Evolutionary conservation across 2,113 vertebrate genomes (phyloP), one percentile per base, ranked within the genome.

Genomic region (Pagrus major): DNA sequence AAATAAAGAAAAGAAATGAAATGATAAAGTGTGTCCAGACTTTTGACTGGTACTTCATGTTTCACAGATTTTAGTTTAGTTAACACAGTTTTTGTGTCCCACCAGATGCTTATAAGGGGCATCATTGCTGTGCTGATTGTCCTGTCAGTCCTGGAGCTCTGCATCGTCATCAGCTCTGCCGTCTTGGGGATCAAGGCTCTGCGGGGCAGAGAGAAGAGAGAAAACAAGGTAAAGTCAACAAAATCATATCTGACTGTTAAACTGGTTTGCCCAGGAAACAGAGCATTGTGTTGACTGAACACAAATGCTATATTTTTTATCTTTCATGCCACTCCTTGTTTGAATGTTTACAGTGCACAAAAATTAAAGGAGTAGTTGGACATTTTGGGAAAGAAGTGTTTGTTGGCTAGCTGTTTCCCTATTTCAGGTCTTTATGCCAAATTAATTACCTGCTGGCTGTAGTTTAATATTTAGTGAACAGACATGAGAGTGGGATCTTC

Each of bases 101-200:
- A 35, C 2, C 80, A 95, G 94, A 41, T 77, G 23, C 1, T 93
- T 0, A 0, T 12, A 0, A 11, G 9, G 33, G 37, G 88, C 49
- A 18, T 94, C 18, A 27, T 35, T 1, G 60, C 18, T 37, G 1
- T 93, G 61, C 63, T 94, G 81, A 89, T 94, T 5, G 49, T 81
- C 10, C 14, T 93, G 39, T 81, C 81, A 0, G 72, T 29, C 18
- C 72, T 95, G 73, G 92, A 91, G 78, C 58, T 94, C 56, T 93
- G 89, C 9, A 33, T 93, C 49, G 14, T 12, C 54, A 78, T 94
- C 84, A 91, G 89, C 75, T 69, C 85, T 8, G 67, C 11, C 21
- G 46, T 91, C 25, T 5, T 93, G 74, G 87, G 81, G n/a, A 75
- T 93, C 56, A 94, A 91, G 59, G 78, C 79, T 55, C 78, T 93